These are phyloP conservation scores for Myiagra hebetior DNA, from an alignment of 2,113 vertebrate genomes.

Conservation along the genomic window DNA sequence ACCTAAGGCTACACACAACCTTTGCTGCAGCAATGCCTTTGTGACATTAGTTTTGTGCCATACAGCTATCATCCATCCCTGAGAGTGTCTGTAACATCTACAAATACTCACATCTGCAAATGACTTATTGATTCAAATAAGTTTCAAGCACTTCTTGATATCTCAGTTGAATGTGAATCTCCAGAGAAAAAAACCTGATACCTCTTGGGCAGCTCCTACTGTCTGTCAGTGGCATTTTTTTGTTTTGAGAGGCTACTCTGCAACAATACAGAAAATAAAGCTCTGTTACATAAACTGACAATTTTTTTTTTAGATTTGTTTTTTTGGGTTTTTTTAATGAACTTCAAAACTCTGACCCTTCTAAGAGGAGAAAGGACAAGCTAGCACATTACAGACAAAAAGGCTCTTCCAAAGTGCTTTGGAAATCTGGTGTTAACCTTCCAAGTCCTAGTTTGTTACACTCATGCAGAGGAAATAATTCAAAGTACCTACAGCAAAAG, in stretches of 20 bases:
- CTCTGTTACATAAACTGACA: not conserved
- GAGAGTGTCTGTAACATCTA: not conserved
- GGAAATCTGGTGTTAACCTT: not conserved
- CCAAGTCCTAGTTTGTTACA: not conserved
- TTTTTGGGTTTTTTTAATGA: not conserved
- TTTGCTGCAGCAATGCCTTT: not conserved
- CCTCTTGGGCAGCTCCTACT: not conserved
- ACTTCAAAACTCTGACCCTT: not conserved
- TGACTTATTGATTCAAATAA: not conserved
- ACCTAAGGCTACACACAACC: not conserved
- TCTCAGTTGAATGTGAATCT: not conserved
- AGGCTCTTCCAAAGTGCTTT: not conserved
- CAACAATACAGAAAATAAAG: not conserved
- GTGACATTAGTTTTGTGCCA: not conserved
- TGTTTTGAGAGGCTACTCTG: not conserved
- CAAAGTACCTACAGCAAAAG: not conserved
- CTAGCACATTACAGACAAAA: not conserved
- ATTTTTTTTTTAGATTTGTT: not conserved
- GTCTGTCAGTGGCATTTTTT: no score
- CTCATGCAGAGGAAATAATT: fast-evolving
- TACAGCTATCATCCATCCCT: not conserved
- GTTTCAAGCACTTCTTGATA: not conserved
- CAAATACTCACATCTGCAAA: not conserved
- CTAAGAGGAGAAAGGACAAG: not conserved
- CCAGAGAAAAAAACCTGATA: not conserved